Base-by-base conservation (phyloP, 2,113 vertebrate species). In the Pica pica region DNA sequence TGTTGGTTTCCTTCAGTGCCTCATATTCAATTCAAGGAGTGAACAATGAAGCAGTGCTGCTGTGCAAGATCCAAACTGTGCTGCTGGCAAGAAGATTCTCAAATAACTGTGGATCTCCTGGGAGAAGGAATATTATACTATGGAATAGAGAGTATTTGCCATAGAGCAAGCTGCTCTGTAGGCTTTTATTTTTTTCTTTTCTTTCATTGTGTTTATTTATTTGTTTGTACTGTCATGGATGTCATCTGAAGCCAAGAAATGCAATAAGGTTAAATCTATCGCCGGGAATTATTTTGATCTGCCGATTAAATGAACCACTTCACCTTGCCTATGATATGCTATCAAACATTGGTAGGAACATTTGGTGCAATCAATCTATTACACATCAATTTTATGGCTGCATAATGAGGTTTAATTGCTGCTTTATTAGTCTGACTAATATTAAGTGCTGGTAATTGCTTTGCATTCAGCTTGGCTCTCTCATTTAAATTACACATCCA, bases 321-420 rank as follows among this genome's bases (percentile, higher is more conserved):
- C 83, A 97, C 95, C 93, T 97, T 97, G 91, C 91, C 94, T 96
- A 75, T 87, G 95, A 97, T 95, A 90, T 31, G 33, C 93, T 83
- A 97, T 97, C 97, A 96, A 96, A 97, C 96, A 94, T 79, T 20
- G 65, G 88, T 91, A 84, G 14, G 91, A 98, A 89, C 97, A 96
- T 97, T 98, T 97, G 96, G 96, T 93, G 81, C 97, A 95, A 98
- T 98, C 96, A 97, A 97, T 98, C 97, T 97, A 97, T 97, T 96
- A 93, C 96, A 97, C 97, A 97, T 97, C 97, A 97, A 98, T 98
- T 98, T 98, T 98, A 98, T 97, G 95, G 97, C 95, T 97, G 96
- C 96, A 98, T 98, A 98, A 98, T 98, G 97, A 98, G 97, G 94
- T 98, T 97, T 98, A 98, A 98, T 98, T 98, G 97, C 98, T 97